Conservation (phyloP, 2,888 invertebrate species). For the Calliphora vomitoria region DNA sequence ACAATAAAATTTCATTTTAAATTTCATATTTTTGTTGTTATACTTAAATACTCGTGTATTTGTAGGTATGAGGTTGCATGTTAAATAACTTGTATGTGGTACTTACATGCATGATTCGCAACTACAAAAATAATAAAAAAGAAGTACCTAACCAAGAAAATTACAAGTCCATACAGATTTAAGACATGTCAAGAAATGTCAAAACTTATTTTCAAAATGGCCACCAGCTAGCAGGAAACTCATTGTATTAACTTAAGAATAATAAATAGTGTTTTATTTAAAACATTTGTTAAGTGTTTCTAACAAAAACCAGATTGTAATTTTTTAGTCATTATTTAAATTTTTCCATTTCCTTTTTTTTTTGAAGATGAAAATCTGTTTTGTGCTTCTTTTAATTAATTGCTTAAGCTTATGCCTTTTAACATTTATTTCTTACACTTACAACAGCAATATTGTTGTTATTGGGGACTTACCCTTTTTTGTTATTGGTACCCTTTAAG, state of each 20-base stretch:
- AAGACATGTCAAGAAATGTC: conserved; percentile 50
- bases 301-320: conserved; percentile 20
- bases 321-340: conserved; percentile 48
- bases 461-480: conserved; percentile 12
- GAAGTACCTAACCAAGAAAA: background rate
- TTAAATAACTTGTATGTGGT: conserved; percentile 50
- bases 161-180: conserved; percentile 5
- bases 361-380: conserved; percentile 51
- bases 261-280: conserved; percentile 19
- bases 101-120: conserved; percentile 41
- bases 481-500: conserved; percentile 53
- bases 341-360: background rate
- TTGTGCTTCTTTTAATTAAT: conserved; percentile 59
- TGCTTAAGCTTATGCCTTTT: conserved; percentile 62
- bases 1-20: conserved; percentile 38
- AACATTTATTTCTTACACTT: conserved; percentile 54
- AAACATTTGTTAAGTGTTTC: conserved; percentile 17
- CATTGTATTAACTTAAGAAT: conserved; percentile 3
- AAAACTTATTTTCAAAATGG: conserved; percentile 51
- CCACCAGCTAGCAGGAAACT: background rate
- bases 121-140: background rate
- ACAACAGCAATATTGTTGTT: conserved; percentile 40
- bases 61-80: conserved; percentile 64
- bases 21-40: conserved; percentile 15
- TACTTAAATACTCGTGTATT: too few species aligned